Percentiles rank a stretch among this genome's conserved stretches.
These are phyloP conservation scores for Xanthorhoe spadicearia DNA, from an alignment of 2,888 invertebrate genomes.

Conservation along the genomic window DNA sequence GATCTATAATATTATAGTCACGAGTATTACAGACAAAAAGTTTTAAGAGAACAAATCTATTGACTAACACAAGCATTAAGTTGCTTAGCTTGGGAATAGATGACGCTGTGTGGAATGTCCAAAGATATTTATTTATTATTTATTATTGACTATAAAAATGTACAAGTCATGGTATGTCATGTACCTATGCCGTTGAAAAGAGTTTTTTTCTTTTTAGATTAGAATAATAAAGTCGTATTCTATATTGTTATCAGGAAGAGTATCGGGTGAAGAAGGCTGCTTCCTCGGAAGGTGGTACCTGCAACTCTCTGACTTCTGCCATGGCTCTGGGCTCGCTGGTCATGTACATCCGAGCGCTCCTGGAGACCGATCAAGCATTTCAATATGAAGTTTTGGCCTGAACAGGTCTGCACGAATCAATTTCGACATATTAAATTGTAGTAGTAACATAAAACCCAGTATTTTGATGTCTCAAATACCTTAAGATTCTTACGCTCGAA, in stretches of 20 bases:
- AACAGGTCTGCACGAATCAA: not conserved
- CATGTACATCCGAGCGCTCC: slow-evolving; percentile 70
- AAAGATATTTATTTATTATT: too few species aligned
- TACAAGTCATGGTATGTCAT: too few species aligned
- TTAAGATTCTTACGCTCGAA: too few species aligned
- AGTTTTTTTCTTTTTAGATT: too few species aligned
- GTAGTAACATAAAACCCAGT: not conserved
- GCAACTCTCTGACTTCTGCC: slow-evolving; percentile 76
- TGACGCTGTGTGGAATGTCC: too few species aligned
- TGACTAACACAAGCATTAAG: too few species aligned
- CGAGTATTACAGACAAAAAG: too few species aligned
- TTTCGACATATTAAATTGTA: slow-evolving; percentile 1
- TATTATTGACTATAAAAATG: too few species aligned
- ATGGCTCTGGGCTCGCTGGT: slow-evolving; percentile 75
- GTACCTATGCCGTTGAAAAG: too few species aligned
- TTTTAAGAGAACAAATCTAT: too few species aligned
- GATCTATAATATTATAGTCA: too few species aligned
- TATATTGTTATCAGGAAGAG: slow-evolving; percentile 61
- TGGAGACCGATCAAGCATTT: slow-evolving; percentile 79
- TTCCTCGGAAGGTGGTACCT: slow-evolving; percentile 70
- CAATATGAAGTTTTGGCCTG: slow-evolving; percentile 71
- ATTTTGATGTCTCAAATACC: not conserved
- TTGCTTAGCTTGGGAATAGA: too few species aligned
- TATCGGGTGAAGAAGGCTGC: slow-evolving; percentile 75
- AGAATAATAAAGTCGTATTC: not conserved